Evolutionary conservation across 2,113 vertebrate genomes (phyloP), one percentile per base, ranked within the genome.

Genomic region (Copsychus sechellarum): DNA sequence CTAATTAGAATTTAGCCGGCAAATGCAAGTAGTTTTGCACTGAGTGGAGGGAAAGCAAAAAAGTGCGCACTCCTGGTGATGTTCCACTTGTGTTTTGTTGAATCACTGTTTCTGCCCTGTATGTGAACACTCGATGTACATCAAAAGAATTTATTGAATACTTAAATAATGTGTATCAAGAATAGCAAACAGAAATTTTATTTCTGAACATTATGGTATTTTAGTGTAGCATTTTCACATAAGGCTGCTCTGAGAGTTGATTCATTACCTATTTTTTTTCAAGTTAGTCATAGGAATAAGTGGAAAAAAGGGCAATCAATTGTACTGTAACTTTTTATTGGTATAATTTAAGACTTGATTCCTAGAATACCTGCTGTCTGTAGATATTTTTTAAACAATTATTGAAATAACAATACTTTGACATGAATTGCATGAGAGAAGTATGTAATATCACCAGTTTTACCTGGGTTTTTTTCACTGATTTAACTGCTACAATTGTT

Each of bases 21-120:
- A 48, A 66, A 66, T 29, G 12, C 5, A 5, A 54, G 14, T 54
- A 3, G 8, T 43, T 81, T 57, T 42, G 17, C 48, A 3, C 3
- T 13, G 23, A 54, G 19, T 18, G 25, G 43, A 48, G 22, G 26
- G 40, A 81, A 79, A 12, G 28, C 3, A 31, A 42, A 61, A 19
- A 33, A 20, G 13, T 4, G 9, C 0, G 0, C 14, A 11, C 40
- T 50, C n/a, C 42, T 2, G 7, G 13, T 40, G 51, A 18, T 29
- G 53, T 67, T 64, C 34, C 8, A 0, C 14, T 16, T 50, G 29
- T 12, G 3, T 64, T 62, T 45, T 74, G 47, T 38, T 53, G 24
- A 65, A 28, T 62, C 60, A 8, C 21, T 14, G 1, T 43, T 90
- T 82, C 34, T 14, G 6, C 42, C 9, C 8, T 2, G 1, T 51